Evolutionary conservation across 2,797 vertebrate species (phyloP), one percentile per base, ranked within the genome.

Genomic region (Sciurus vulgaris): DNA sequence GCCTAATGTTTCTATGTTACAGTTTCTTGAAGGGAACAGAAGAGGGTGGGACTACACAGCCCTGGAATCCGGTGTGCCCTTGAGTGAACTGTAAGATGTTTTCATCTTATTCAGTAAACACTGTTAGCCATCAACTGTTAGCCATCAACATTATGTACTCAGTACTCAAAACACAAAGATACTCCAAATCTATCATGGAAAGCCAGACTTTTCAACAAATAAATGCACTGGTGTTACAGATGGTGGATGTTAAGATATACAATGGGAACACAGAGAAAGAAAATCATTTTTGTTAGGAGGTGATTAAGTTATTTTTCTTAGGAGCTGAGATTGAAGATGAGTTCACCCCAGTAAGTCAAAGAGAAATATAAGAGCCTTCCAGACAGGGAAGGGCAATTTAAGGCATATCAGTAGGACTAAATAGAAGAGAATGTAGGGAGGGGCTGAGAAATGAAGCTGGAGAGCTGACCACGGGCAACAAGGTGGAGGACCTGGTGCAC

Each of bases 191-290:
- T 38, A 51, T 51, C 73, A n/a, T 5, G 24, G 22, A 56, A 92
- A 95, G 3, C 51, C 59, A 91, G 41, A 78, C 18, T 63, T 59
- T 83, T 84, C 54, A 92, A 85, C 65, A 92, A 91, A 93, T 82
- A 35, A 94, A 70, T 13, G 26, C n/a, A 18, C 67, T 67, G 24
- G 9, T 67, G 8, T 30, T 72, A 18, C 20, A 70, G 44, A 65
- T 74, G 65, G 67, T 7, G 24, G 15, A 51, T 26, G 8, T 78
- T 5, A 54, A 65, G 12, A 69, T 17, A 2, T 28, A n/a, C 7
- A 22, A 1, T 20, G 33, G 8, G 61, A 61, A 38, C 28, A 59
- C 30, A 49, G 41, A 8, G 15, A 7, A 20, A 61, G 59, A 30
- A 22, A 63, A 30, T 63, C 9, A 30, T 63, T 63, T 61, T 30